Evolutionary conservation across 2,888 invertebrate species (phyloP).

Genomic region (Pristionchus exspectatus): DNA sequence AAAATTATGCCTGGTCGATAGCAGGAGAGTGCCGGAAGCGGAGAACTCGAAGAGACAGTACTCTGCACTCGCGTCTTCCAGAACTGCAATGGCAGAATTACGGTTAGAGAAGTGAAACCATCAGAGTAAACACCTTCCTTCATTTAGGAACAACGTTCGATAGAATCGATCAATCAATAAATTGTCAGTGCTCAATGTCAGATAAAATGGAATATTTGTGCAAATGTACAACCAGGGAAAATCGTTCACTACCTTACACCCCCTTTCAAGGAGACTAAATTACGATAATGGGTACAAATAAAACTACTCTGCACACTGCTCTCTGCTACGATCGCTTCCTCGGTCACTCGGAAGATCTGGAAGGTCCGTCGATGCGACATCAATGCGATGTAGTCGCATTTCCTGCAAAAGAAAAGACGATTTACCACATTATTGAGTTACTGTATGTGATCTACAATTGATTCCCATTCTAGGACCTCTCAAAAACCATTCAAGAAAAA

Average conservation of each 20-base stretch:
- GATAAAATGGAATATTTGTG: too few relatives aligned
- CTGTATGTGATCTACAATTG: background rate
- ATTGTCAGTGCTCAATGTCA: too few relatives aligned
- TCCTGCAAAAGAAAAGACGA: background rate
- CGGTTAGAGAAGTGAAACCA: background rate
- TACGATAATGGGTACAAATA: background rate
- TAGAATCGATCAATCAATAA: too few relatives aligned
- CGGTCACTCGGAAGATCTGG: slow-evolving; percentile 48
- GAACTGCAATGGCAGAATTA: slow-evolving; percentile 58
- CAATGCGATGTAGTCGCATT: slow-evolving; percentile 50
- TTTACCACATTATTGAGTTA: background rate
- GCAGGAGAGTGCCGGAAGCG: slow-evolving; percentile 60
- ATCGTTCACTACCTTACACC: too few relatives aligned
- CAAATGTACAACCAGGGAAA: too few relatives aligned
- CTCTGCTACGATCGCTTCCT: slow-evolving; percentile 35
- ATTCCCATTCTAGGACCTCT: background rate
- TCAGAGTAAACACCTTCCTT: too few relatives aligned
- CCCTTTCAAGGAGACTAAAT: background rate
- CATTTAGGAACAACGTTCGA: too few relatives aligned
- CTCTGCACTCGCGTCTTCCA: slow-evolving; percentile 66
- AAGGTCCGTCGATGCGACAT: slow-evolving; percentile 55
- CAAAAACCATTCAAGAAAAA: background rate
- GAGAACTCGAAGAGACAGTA: slow-evolving; percentile 68
- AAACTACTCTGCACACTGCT: slow-evolving; percentile 51
- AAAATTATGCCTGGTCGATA: slow-evolving; percentile 59